Conservation (phyloP, 53 echinoderm and acorn worm species). For the Zoroaster sp. region DNA sequence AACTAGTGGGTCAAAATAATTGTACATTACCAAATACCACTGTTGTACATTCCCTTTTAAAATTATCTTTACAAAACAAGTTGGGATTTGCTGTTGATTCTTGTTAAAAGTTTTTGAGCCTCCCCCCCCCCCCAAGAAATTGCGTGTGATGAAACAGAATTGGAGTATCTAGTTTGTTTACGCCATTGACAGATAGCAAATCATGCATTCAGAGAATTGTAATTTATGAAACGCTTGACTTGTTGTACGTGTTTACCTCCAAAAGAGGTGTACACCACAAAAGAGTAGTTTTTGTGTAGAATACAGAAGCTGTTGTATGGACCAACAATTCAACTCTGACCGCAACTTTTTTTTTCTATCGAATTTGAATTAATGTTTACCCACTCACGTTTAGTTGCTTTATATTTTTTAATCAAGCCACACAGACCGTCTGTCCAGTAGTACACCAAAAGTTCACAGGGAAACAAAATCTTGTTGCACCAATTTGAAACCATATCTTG, state of each 20-base stretch:
- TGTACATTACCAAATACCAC: too few species aligned
- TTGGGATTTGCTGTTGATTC: too few species aligned
- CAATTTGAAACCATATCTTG: constrained; percentile 19
- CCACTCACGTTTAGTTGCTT: not conserved
- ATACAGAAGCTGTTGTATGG: not conserved
- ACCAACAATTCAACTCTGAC: not conserved
- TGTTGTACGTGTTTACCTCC: not conserved
- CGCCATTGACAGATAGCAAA: not conserved
- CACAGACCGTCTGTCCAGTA: too few species aligned
- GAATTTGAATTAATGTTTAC: not conserved
- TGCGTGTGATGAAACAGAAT: not conserved
- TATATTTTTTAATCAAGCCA: not conserved
- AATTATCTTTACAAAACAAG: too few species aligned
- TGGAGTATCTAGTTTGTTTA: not conserved
- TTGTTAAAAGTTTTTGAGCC: too few species aligned
- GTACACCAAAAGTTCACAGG: constrained; percentile 6
- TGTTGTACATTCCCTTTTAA: too few species aligned
- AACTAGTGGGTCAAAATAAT: too few species aligned
- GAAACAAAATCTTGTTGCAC: constrained; percentile 1
- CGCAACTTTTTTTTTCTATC: not conserved
- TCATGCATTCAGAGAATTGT: not conserved
- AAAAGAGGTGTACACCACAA: not conserved
- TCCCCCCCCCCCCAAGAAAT: too few species aligned
- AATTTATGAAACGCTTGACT: not conserved
- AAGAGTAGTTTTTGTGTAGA: not conserved